Evolutionary conservation across 2,113 vertebrate species (phyloP), one percentile per base, ranked within the genome.

Genomic region (Capricornis sumatraensis): DNA sequence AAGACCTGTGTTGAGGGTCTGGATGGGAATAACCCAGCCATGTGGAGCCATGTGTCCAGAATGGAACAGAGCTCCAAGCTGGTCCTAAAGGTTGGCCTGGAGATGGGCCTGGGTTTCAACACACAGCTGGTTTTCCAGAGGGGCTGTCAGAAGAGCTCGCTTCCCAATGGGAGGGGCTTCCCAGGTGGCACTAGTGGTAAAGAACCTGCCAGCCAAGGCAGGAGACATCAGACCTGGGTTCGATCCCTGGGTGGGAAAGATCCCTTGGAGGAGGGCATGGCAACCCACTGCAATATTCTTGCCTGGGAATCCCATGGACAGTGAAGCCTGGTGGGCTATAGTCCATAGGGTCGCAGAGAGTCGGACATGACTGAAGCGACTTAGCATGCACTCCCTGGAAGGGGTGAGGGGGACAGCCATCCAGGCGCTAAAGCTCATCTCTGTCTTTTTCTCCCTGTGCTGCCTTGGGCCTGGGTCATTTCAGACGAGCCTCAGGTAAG

Each of bases 401-500:
- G 33, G 67, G 85, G 58, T 64, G 21, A 10, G 45, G 76, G 60
- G 53, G 85, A 10, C 30, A n/a, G 58, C 19, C 67, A 23, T 92
- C 40, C 40, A 30, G 90, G 86, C 0, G 71, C 97, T 99, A 97
- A 99, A 98, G 85, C 71, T 97, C 98, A 84, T 98, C 85, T 99
- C 98, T 98, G 96, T 99, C 98, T 99, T 96, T 98, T 95, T 97
- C 53, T 97, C 93, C 96, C 96, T 0, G 52, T 98, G 99, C 99
- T 99, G 98, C 98, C 82, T 2, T 97, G n/a, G 98, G 95, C 97
- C 98, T 91, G 58, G 98, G 97, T 97, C 92, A 98, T 98, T 99
- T 99, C 98, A 99, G 99, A 98, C 92, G 84, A 98, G 98, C 98
- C 98, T 99, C 98, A 99, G 99, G 99, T 99, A 99, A 99, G 98